These are phyloP conservation scores for Osmerus eperlanus DNA, from an alignment of 2,113 vertebrate species.

Conservation along the genomic window DNA sequence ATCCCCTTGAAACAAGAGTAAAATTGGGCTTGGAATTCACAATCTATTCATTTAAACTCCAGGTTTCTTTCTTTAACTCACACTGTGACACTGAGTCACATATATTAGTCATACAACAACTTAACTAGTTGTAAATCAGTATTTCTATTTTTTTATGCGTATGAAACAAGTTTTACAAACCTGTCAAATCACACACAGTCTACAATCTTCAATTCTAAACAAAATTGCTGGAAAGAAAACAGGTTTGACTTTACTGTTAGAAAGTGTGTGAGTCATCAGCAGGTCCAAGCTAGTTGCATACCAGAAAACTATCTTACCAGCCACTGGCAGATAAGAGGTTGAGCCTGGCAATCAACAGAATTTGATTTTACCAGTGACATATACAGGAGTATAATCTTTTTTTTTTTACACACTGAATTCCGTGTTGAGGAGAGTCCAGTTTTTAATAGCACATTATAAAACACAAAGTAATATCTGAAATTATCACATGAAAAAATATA, in stretches of 20 bases:
- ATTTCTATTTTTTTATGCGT: background rate
- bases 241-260: background rate
- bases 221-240: background rate
- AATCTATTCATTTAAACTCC: background rate
- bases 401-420: too few species aligned
- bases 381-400: too few species aligned
- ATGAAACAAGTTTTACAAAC: constrained; percentile 7
- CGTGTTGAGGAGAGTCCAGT: too few species aligned
- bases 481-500: background rate
- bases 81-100: background rate
- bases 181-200: background rate
- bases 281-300: too few species aligned
- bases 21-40: too few species aligned
- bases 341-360: too few species aligned
- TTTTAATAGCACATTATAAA: background rate
- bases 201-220: constrained; percentile 6
- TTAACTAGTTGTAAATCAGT: background rate
- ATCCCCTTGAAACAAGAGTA: background rate
- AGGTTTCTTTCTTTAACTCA: background rate
- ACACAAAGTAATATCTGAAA: background rate
- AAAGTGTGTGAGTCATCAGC: too few species aligned
- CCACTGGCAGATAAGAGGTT: too few species aligned
- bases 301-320: too few species aligned
- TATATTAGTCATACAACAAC: background rate
- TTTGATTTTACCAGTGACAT: too few species aligned